Evolutionary conservation across 2,888 invertebrate genomes (phyloP).

Genomic region (Drosophila neoperkinsi): DNA sequence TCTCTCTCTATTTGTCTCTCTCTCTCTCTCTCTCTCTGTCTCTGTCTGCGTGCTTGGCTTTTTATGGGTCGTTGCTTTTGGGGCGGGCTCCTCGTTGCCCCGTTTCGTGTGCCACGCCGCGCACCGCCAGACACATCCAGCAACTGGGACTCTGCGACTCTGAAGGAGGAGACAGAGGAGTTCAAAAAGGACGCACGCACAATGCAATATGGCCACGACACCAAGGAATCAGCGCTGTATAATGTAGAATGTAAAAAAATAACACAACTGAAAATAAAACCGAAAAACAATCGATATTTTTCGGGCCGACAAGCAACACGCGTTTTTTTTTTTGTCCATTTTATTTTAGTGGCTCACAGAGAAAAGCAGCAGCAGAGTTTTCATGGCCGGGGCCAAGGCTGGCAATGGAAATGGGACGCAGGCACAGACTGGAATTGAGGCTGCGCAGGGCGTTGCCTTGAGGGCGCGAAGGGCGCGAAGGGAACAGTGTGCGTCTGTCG

Average conservation of each 20-base stretch:
- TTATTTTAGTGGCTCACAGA: slow-evolving; percentile 41
- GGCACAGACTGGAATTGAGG: slow-evolving; percentile 35
- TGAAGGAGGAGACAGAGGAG: slow-evolving; percentile 17
- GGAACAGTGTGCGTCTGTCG: slow-evolving; percentile 30
- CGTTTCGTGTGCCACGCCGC: slow-evolving; percentile 46
- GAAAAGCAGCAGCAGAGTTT: slow-evolving; percentile 2
- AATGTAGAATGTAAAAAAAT: neutral
- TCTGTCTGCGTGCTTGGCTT: slow-evolving; percentile 8
- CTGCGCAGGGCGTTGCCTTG: slow-evolving; percentile 51
- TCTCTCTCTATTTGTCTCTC: neutral
- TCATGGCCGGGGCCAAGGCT: slow-evolving; percentile 33
- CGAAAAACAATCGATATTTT: slow-evolving; percentile 68
- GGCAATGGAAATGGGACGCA: slow-evolving; percentile 9
- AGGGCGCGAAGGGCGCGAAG: neutral
- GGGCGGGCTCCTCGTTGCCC: slow-evolving; percentile 6
- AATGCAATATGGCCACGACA: slow-evolving; percentile 18
- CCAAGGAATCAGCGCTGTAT: neutral
- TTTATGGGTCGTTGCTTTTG: slow-evolving; percentile 65
- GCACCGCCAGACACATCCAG: slow-evolving; percentile 75
- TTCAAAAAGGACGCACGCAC: slow-evolving; percentile 65
- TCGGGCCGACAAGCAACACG: slow-evolving; percentile 42
- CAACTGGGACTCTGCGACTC: slow-evolving; percentile 9
- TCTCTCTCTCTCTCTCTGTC: no score
- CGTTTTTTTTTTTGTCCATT: slow-evolving; percentile 25
- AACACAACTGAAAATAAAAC: neutral